Evolutionary conservation across 1,140 invertebrate species (phyloP), one percentile per base, ranked within the genome.

Genomic region (Cataglyphis hispanica): DNA sequence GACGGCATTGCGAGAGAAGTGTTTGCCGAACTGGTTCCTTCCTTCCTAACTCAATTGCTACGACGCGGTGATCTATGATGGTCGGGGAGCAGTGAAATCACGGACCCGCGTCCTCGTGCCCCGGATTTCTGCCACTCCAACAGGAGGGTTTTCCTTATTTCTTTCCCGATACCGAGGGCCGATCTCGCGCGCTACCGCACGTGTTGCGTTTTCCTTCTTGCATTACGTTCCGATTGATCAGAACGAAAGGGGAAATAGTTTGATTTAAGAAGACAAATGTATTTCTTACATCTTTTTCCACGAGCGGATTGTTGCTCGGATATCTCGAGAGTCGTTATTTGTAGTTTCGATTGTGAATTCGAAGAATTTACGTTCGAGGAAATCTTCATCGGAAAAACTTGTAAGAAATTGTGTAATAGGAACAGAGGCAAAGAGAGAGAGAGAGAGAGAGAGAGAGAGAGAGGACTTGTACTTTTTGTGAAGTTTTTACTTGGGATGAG

Each of bases 11-110:
- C 78, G 76, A 67, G 69, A 88, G 84, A 93, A 95, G 94, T 95
- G 94, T 95, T 95, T 95, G 94, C 94, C 93, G 94, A 95, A 95
- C 94, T 95, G 93, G 93, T 95, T 95, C 93, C 93, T 95, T 95
- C 93, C 94, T 95, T 94, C 93, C 93, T 95, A 95, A 95, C 94
- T 95, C 94, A 95, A 95, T 95, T 95, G 94, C 93, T 93, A 90
- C 86, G 90, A 88, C 89, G 87, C 77, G 74, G 93, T 95, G 94
- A 94, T 95, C 94, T 95, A 95, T 93, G 93, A 91, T 90, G 84
- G 90, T 85, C 46, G 81, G 87, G 78, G 89, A 89, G 86, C 91
- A 76, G 88, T 92, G 87, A 95, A 95, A 95, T 95, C 94, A 95
- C 93, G 87, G 91, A 77, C 56, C 84, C 50, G 80, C 87, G 90